A percentile compares a stretch with the other conserved stretches of the same genome.
Conservation (phyloP, 1,140 invertebrate species). For the Ptiloglossa arizonensis region DNA sequence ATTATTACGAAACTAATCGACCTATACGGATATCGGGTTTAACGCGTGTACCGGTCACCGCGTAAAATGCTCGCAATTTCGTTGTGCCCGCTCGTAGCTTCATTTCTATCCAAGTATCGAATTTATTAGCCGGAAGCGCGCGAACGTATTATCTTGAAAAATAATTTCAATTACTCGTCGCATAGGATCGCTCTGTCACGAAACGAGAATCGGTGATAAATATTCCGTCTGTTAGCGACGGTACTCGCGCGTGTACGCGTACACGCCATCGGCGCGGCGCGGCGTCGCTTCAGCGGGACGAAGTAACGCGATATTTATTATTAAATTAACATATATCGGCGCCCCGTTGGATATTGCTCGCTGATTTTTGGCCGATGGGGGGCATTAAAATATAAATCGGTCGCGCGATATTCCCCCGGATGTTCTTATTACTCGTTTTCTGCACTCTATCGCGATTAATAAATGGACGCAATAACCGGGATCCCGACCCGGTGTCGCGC, state of each 20-base stretch:
- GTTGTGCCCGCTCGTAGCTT: constrained; percentile 1
- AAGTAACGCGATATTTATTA: constrained; percentile 38
- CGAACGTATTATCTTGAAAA: constrained; percentile 13
- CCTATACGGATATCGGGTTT: neutral
- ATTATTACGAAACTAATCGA: neutral
- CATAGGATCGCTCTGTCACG: neutral
- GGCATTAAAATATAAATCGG: constrained; percentile 2
- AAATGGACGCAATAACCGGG: neutral
- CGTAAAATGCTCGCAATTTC: neutral
- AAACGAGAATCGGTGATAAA: constrained; percentile 33
- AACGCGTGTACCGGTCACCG: neutral
- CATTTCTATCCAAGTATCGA: neutral
- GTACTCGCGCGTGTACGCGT: neutral
- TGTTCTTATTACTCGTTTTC: neutral
- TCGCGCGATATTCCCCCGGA: neutral
- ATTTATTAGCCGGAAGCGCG: constrained; percentile 23
- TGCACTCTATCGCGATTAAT: neutral
- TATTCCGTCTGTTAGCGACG: constrained; percentile 22
- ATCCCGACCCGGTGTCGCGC: neutral
- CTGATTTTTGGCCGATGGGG: neutral
- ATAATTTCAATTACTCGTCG: constrained; percentile 31
- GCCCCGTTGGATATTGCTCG: neutral
- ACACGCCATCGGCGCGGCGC: too few species aligned
- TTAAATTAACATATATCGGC: constrained; percentile 20
- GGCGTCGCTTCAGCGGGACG: neutral